Percentiles rank a stretch among this genome's conserved stretches.
Evolutionary conservation across 2,797 vertebrate genomes (phyloP).

Genomic region (Tokudaia tokunoshimensis): DNA sequence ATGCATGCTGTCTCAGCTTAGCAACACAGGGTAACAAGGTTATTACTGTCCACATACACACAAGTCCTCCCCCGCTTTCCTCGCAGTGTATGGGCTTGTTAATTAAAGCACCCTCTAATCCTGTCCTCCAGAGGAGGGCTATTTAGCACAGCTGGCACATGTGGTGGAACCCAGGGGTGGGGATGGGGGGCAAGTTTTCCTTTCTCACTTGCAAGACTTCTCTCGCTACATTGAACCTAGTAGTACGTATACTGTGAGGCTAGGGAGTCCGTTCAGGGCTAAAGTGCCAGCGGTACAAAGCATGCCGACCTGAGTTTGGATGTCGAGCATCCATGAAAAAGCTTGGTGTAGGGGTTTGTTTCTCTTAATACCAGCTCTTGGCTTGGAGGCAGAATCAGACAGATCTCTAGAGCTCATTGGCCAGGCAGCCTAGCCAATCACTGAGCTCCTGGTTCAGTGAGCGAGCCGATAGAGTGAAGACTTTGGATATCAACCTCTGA

Average conservation of each 20-base stretch:
- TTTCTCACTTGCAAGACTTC: background rate
- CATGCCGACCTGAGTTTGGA: background rate
- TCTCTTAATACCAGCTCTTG: background rate
- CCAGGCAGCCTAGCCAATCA: background rate
- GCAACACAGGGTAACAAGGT: slow-evolving; percentile 5
- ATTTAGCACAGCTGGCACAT: background rate
- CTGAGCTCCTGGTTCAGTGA: background rate
- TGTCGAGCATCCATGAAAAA: background rate
- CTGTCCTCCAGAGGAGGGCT: background rate
- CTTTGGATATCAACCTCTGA: background rate
- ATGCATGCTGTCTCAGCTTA: background rate
- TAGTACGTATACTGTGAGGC: accelerated
- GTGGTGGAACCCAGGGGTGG: background rate
- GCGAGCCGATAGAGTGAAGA: too few relatives aligned
- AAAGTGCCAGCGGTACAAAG: background rate
- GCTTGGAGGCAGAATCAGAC: background rate
- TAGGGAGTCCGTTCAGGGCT: background rate
- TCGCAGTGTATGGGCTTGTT: background rate
- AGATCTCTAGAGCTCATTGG: background rate
- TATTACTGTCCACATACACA: background rate
- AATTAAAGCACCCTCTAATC: slow-evolving; percentile 40
- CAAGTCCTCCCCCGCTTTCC: background rate
- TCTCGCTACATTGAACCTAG: background rate
- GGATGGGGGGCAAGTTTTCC: background rate
- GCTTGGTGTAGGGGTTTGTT: background rate